Base-by-base conservation (phyloP, 2,888 invertebrate genomes). In the Sarcophaga variegata region DNA sequence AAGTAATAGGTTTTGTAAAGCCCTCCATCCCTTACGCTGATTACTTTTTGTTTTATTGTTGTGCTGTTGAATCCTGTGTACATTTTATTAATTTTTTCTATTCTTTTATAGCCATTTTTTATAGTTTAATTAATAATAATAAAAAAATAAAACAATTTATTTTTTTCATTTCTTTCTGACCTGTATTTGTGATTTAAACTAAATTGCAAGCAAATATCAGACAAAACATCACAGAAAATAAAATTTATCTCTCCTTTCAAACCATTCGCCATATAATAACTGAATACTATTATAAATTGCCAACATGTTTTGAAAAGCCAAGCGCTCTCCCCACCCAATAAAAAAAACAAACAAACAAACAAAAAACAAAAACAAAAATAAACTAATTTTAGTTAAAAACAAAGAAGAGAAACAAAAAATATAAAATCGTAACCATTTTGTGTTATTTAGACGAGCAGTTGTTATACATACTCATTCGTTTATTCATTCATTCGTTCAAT, bases 61-160 rank as follows among this genome's bases (percentile, higher is more conserved):
- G 37, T 64, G 6, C 8, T 3, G 12, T 72, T 59, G 17, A 8
- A 8, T 10, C 10, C 0, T 54, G 54, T 54, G 5, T 47, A 66
- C n/a, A 59, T 45, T 25, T 25, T 54, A 54, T 80, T 14, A 17
- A 49, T 10, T 37, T 71, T 20, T 60, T 66, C 8, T 54, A 8
- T 62, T 62, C 17, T 49, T 47, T 70, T 8, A 22, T 45, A 72
- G 47, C 1, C 60, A 47, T 27, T 4, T 66, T 72, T 47, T 80
- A 47, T 60, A 74, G 60, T 74, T 81, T 69, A 81, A 81, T 81
- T 49, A 81, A 75, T 54, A 78, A 69, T 25, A 69, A 54, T 14
- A 54, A 54, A 14, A 14, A 12, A 54, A 17, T 5, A 54, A 54
- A 14, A 37, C 49, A 71, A 27, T 27, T 62, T 62, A 4, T 60